Evolutionary conservation across 2,797 vertebrate genomes (phyloP), one percentile per base, ranked within the genome.

Genomic region (Onychomys torridus): DNA sequence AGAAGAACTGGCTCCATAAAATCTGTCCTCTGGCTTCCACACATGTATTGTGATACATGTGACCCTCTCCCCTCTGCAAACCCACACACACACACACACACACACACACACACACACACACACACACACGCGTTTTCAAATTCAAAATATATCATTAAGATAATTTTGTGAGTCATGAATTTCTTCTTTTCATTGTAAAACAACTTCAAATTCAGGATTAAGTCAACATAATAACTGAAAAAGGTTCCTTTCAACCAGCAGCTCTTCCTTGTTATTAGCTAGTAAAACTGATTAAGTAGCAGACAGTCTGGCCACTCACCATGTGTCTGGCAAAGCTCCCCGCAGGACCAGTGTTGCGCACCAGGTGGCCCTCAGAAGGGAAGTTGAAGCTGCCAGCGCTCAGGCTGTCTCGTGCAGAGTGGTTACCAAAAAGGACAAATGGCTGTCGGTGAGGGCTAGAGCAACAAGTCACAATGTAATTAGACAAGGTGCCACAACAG

Each of bases 321-420:
- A 99, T 99, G 96, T 99, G 99, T 92, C 98, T 99, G 93, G 99
- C 99, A 81, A 99, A 92, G 95, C 99, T 99, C 9, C 99, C 99
- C 34, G 90, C 98, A 16, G 98, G 98, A 21, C 99, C 99, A 0
- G 99, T 99, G 99, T 99, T 99, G 96, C 99, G 99, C 94, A 99
- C 99, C 96, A 99, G 99, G 93, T 99, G 99, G 92, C 99, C 99
- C 98, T 99, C 99, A 11, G 99, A 99, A 25, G 99, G 99, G 95
- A 99, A 99, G 98, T 99, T 99, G 81, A 99, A 99, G 88, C 99
- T 99, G 84, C 99, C 99, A 27, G 98, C 99, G 88, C 99, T 99
- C 97, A 99, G 93, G 96, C 99, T 99, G 43, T 99, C 99, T 89
- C 94, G 98, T 0, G 99, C 99, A 0, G 99, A 99, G 98, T 99